phyloP scores from a whole-genome alignment of 2,797 vertebrate species.

The Hemitrygon akajei region DNA sequence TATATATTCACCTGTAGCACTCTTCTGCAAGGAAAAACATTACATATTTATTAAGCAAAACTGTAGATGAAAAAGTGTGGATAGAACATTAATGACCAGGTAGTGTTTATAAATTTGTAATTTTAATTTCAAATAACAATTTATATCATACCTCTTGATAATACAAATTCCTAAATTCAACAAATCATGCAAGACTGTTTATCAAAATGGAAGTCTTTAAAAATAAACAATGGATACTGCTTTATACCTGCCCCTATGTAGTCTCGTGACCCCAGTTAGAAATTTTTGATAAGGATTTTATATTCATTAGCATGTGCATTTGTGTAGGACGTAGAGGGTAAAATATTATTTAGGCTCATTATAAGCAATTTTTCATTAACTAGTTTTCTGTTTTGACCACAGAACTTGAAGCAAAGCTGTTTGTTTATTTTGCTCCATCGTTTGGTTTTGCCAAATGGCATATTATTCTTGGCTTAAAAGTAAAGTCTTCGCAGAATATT shows the following conservation, averaged over 20 bases:
- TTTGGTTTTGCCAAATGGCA: not conserved
- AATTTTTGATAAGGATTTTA: too few relatives aligned
- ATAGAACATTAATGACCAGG: not conserved
- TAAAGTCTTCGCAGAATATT: not conserved
- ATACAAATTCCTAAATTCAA: not conserved
- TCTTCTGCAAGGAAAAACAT: slow-evolving; percentile 56
- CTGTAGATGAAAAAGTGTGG: not conserved
- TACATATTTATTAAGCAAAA: not conserved
- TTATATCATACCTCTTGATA: not conserved
- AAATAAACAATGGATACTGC: not conserved
- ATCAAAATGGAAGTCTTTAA: too few relatives aligned
- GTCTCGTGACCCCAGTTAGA: not conserved
- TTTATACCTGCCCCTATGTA: not conserved
- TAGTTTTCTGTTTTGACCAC: not conserved
- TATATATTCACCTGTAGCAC: slow-evolving; percentile 68
- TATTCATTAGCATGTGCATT: not conserved
- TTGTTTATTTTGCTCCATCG: too few relatives aligned
- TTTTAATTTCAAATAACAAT: not conserved
- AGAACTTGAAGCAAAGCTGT: too few relatives aligned
- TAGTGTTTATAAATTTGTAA: not conserved
- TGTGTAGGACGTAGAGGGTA: not conserved
- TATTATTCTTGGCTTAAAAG: too few relatives aligned
- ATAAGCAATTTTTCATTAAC: not conserved
- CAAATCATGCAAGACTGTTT: not conserved
- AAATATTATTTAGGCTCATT: not conserved